These are phyloP conservation scores for Eupeodes luniger DNA, from an alignment of 2,888 invertebrate species.

Conservation along the genomic window DNA sequence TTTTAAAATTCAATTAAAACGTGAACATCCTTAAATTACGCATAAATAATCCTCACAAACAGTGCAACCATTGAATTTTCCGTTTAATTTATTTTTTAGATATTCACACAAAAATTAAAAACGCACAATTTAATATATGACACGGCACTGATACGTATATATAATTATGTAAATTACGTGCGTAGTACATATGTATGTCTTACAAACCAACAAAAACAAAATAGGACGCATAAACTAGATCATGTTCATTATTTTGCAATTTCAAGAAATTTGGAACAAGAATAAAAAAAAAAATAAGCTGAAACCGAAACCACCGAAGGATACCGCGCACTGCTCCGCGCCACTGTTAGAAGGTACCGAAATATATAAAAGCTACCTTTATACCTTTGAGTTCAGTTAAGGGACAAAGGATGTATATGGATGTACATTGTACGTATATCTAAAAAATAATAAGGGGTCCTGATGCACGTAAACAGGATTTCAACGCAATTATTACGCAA, in stretches of 20 bases:
- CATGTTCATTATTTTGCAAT: slow-evolving; percentile 59
- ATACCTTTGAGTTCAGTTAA: slow-evolving; percentile 9
- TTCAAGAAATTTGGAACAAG: slow-evolving; percentile 29
- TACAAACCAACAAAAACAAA: slow-evolving; percentile 1
- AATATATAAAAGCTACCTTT: not conserved
- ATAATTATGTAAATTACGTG: not conserved
- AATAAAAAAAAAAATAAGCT: not conserved
- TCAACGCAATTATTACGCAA: slow-evolving; percentile 64
- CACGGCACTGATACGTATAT: not conserved
- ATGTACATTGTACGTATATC: not conserved
- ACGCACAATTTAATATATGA: slow-evolving; percentile 19
- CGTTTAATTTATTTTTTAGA: slow-evolving; percentile 14
- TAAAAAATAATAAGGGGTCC: slow-evolving; percentile 52
- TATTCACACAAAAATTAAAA: not conserved
- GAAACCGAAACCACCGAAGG: slow-evolving; percentile 27
- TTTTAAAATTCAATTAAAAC: not conserved
- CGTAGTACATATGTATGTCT: not conserved
- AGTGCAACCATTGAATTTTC: slow-evolving; percentile 34
- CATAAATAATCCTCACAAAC: slow-evolving; percentile 56
- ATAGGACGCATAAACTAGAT: slow-evolving; percentile 56
- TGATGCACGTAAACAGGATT: slow-evolving; percentile 69
- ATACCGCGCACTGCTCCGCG: not conserved
- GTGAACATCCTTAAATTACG: slow-evolving; percentile 29
- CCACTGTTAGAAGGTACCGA: not conserved
- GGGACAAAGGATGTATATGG: slow-evolving; percentile 29